Evolutionary conservation across 92 coral and sea anemone species (phyloP), one percentile per base, ranked within the genome.

Genomic region (Umimayanthus chanpuru): DNA sequence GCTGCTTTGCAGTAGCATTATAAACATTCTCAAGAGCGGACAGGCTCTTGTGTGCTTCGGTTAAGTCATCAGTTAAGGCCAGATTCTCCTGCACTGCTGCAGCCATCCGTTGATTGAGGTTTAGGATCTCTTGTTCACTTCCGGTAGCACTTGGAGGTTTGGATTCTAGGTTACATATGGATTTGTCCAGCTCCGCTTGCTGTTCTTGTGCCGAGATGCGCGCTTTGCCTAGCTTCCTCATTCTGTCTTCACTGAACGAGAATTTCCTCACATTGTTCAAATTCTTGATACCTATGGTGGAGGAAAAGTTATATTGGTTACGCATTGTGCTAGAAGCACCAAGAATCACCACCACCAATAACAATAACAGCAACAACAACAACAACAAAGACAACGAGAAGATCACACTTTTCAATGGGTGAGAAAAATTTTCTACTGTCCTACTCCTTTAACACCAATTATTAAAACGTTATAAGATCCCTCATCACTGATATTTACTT

Each of bases 31-130:
- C 94, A 5, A 95, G 82, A 36, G 87, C 72, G 8, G 86, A 53
- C 26, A 93, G 85, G 79, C 85, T 93, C 39, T 89, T 76, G 40
- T 89, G 94, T 36, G 91, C 80, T 39, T 88, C 91, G 20, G 87
- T 89, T 76, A 95, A 68, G 49, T 93, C 91, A 64, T 95, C 94
- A 16, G 94, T 84, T 67, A 95, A 82, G 47, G 65, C 55, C 9
- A 91, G 79, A 23, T 93, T 92, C 79, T 93, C 96, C 14, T 92
- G 93, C 56, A 95, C 61, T 47, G 91, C 74, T 32, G 85, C 90
- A 41, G 92, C 90, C 85, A 97, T 90, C 65, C 89, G 88, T 41
- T 94, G 96, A 79, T 94, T 94, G 47, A 96, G 93, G 2, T 77
- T 88, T 21, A 95, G 77, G 30, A 94, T 90, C 58, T 92, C 94